Evolutionary conservation across 2,888 invertebrate genomes (phyloP), one percentile per base, ranked within the genome.

Genomic region (Pachycephus smyrnensis): DNA sequence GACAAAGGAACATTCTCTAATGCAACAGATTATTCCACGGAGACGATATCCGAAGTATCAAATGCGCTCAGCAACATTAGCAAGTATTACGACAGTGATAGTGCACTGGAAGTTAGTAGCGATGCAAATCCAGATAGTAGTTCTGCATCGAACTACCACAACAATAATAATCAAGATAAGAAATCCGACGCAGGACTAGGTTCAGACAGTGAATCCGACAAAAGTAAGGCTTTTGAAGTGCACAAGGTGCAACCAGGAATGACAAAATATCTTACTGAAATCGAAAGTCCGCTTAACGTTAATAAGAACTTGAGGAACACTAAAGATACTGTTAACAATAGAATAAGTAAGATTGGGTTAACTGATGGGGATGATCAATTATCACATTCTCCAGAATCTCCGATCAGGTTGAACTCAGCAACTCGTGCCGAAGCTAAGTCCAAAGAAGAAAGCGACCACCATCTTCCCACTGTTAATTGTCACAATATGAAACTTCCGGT

Each of bases 51-150:
- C 36, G 55, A 81, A 76, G 68, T 69, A 71, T 69, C 78, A 11
- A 69, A 80, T 77, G 37, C 74, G 15, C 76, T 71, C 73, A 69
- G 69, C 76, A 69, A 78, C 69, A 75, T 76, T 73, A 75, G 30
- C 40, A 80, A 83, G 69, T 78, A 73, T 77, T 76, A 80, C 35
- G 77, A 78, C 77, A 76, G 76, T 69, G 74, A 69, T 30, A 77
- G 78, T 79, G 73, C 68, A 23, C 9, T 76, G 35, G 73, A 75
- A 11, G 23, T 32, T 1, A 71, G 31, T 37, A 78, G 75, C 36
- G 37, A 76, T 3, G 76, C 75, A 6, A 71, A 68, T 12, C 23
- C 31, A 30, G 68, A 78, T 73, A 71, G 76, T 75, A 32, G 33
- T 23, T 40, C 33, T 40, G 40, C 23, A 23, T 69, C 35, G 9